phyloP scores from a whole-genome alignment of 2,888 invertebrate species.

The Sarcophaga carnaria region DNA sequence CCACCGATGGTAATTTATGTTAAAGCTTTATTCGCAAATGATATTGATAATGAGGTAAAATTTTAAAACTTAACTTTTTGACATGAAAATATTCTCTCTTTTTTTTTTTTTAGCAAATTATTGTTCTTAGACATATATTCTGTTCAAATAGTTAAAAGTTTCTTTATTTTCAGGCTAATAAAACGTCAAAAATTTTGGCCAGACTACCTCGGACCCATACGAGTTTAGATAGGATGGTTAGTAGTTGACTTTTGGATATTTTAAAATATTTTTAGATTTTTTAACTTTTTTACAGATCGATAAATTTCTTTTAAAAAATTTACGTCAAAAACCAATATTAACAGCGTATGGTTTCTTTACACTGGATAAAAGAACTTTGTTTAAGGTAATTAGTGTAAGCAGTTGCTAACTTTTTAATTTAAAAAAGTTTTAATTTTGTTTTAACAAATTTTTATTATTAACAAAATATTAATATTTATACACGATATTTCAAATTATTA shows the following conservation, averaged over 20 bases:
- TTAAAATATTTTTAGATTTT: background rate
- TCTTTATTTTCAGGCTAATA: conserved; percentile 74
- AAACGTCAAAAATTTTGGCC: conserved; percentile 75
- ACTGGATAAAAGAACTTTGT: conserved; percentile 77
- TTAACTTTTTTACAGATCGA: conserved; percentile 72
- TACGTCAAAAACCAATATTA: conserved; percentile 76
- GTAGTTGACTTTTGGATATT: background rate
- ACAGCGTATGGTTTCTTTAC: conserved; percentile 79
- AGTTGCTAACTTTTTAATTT: too few species aligned
- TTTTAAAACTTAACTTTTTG: background rate
- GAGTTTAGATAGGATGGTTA: conserved; percentile 76
- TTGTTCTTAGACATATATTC: too few species aligned
- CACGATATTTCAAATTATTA: too few species aligned
- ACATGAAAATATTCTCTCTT: background rate
- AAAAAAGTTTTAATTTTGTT: too few species aligned
- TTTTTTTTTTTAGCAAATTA: too few species aligned
- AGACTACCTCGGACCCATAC: conserved; percentile 74
- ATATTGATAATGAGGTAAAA: conserved; percentile 47
- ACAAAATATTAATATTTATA: too few species aligned
- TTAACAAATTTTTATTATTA: too few species aligned
- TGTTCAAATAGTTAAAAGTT: background rate
- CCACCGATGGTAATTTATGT: conserved; percentile 48
- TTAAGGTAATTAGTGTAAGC: conserved; percentile 72
- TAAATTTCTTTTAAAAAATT: conserved; percentile 77
- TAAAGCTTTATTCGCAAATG: conserved; percentile 44